These are phyloP conservation scores for Netelia melanura DNA, from an alignment of 2,888 invertebrate genomes.

Conservation along the genomic window DNA sequence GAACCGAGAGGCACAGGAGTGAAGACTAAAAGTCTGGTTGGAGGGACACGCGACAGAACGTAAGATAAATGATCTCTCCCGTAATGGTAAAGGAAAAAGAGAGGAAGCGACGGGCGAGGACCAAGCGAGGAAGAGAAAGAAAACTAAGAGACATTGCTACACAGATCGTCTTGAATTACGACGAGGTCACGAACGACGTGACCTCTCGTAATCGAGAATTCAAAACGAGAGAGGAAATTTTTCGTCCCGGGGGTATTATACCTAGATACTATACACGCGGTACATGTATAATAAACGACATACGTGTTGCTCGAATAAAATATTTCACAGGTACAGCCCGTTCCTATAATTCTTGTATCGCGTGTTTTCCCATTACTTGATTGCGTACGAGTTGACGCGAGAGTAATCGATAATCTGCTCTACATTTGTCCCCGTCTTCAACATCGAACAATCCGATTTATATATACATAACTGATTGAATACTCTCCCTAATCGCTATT, in stretches of 20 bases:
- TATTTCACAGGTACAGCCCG: background rate
- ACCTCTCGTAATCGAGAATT: conserved; percentile 41
- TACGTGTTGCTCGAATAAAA: background rate
- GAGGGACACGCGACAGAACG: conserved; percentile 44
- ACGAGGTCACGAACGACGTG: conserved; percentile 33
- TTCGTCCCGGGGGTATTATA: background rate
- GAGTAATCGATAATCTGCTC: background rate
- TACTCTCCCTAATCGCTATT: background rate
- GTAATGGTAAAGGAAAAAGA: conserved; percentile 27
- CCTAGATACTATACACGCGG: background rate
- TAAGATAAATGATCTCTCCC: conserved; percentile 44
- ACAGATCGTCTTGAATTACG: conserved; percentile 27
- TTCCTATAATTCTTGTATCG: background rate
- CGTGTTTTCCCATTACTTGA: background rate
- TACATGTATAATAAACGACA: background rate
- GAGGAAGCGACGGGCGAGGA: background rate
- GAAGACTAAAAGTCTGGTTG: conserved; percentile 20
- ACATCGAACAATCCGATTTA: background rate
- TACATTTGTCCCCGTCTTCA: background rate
- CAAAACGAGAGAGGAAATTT: background rate
- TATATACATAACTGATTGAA: background rate
- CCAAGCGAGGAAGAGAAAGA: background rate
- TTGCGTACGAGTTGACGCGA: background rate
- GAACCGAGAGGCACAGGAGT: background rate
- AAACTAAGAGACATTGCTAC: conserved; percentile 3